A percentile compares a stretch with the other conserved stretches of the same genome.
Conservation (phyloP, 2,113 vertebrate species). For the Sylvietta virens region DNA sequence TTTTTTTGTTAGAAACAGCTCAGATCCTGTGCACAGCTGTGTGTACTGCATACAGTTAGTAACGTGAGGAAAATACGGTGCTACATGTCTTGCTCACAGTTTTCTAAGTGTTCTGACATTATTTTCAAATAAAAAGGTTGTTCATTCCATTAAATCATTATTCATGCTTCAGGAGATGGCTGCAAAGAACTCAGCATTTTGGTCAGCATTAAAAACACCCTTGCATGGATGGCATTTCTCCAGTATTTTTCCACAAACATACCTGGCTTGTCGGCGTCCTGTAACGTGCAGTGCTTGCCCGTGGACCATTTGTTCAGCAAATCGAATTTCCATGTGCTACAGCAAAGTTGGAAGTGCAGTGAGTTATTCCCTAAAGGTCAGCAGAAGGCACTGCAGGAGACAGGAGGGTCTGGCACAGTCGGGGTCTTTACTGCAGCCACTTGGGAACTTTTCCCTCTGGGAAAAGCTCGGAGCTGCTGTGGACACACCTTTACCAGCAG, state of each 20-base stretch:
- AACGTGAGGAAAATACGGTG: conserved; percentile 37
- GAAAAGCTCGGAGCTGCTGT: neutral
- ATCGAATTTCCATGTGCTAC: neutral
- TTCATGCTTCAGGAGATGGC: conserved; percentile 29
- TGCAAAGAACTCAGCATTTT: conserved; percentile 21
- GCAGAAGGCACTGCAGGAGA: neutral
- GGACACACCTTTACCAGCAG: neutral
- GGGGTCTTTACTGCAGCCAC: neutral
- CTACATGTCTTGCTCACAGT: conserved; percentile 41
- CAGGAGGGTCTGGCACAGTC: accelerated
- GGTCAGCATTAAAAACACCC: conserved; percentile 20
- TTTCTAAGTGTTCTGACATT: conserved; percentile 20
- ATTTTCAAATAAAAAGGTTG: neutral
- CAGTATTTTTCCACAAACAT: neutral
- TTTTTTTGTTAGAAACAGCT: neutral
- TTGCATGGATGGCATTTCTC: neutral
- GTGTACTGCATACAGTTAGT: neutral
- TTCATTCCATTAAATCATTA: conserved; percentile 50
- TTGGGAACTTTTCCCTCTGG: neutral
- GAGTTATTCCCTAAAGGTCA: neutral
- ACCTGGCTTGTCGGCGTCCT: neutral
- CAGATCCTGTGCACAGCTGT: neutral
- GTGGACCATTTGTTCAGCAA: neutral
- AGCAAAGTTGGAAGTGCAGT: neutral
- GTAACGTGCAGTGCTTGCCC: neutral